Conservation (phyloP, 2,888 invertebrate species). For the Drosophila villosipedis region DNA sequence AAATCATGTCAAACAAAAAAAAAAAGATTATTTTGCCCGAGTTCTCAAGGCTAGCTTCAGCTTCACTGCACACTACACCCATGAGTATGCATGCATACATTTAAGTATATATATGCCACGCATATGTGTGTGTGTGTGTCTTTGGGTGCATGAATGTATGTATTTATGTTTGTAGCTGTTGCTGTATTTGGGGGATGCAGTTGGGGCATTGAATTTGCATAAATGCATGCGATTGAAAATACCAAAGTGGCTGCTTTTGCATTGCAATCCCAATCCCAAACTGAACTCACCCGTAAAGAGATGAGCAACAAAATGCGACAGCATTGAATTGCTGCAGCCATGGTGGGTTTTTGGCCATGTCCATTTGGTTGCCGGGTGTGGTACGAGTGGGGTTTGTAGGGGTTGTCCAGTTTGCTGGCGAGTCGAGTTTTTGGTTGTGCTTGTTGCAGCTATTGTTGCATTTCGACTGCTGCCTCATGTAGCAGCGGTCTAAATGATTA, state of each 20-base stretch:
- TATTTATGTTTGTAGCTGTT: conserved; percentile 18
- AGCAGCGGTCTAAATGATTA: conserved; percentile 48
- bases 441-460: conserved; percentile 57
- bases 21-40: background rate
- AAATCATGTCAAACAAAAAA: background rate
- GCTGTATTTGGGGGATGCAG: conserved; percentile 42
- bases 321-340: conserved; percentile 24
- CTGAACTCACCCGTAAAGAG: conserved; percentile 27
- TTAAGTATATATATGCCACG: background rate
- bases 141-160: background rate
- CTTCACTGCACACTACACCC: background rate
- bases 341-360: conserved; percentile 12
- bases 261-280: conserved; percentile 32
- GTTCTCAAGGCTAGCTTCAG: background rate
- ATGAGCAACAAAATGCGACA: conserved; percentile 47
- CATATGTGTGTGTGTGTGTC: background rate
- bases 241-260: conserved; percentile 61
- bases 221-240: conserved; percentile 68
- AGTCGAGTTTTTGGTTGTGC: conserved; percentile 31
- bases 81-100: conserved; percentile 2
- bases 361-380: conserved; percentile 7
- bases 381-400: background rate
- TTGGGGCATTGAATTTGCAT: conserved; percentile 69
- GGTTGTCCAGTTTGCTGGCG: conserved; percentile 6
- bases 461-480: conserved; percentile 41